Conservation (phyloP, 1,140 invertebrate species). For the Capitella teleta region DNA sequence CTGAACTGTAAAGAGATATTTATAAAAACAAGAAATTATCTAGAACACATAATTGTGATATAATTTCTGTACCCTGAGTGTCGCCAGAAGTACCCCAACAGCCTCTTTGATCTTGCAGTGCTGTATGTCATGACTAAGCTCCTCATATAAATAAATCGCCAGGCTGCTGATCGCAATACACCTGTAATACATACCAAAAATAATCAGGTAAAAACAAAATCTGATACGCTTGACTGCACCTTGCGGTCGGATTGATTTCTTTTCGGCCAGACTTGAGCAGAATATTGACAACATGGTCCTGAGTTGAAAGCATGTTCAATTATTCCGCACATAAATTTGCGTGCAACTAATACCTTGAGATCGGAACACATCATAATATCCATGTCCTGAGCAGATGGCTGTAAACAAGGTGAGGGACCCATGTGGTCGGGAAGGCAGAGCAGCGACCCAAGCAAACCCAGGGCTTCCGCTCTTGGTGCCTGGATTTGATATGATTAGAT, state of each 20-base stretch:
- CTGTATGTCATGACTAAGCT: conserved; percentile 50
- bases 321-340: background rate
- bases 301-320: conserved; percentile 26
- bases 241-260: conserved; percentile 47
- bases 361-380: conserved; percentile 47
- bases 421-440: conserved; percentile 68
- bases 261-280: conserved; percentile 71
- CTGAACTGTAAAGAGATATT: conserved; percentile 53
- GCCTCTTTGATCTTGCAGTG: conserved; percentile 69
- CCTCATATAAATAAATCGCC: conserved; percentile 70
- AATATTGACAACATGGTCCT: conserved; percentile 81
- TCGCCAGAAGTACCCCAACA: conserved; percentile 71
- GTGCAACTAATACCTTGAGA: conserved; percentile 1
- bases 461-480: conserved; percentile 77
- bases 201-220: background rate
- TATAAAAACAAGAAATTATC: background rate
- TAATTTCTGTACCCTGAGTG: conserved; percentile 64
- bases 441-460: conserved; percentile 78
- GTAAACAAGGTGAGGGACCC: conserved; percentile 63
- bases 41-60: no score
- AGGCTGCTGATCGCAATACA: conserved; percentile 80
- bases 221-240: background rate
- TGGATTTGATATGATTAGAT: conserved; percentile 36
- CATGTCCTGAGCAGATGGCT: conserved; percentile 59
- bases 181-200: conserved; percentile 17